Percentiles rank a stretch among this genome's conserved stretches.
Evolutionary conservation across 2,797 vertebrate species (phyloP).

Genomic region (Myotis planiceps): DNA sequence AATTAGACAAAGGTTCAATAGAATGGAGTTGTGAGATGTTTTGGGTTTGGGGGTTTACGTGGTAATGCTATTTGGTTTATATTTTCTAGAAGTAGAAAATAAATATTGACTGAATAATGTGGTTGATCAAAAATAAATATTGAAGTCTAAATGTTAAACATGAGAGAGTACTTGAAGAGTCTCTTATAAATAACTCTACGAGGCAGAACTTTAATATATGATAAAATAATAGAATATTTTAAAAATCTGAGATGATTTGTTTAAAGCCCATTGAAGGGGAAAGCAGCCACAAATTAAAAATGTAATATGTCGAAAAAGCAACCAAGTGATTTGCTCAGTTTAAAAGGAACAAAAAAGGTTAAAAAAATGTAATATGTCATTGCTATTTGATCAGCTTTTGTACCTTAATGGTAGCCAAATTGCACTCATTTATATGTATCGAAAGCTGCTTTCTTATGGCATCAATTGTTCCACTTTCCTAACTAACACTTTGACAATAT

Average conservation of each 20-base stretch:
- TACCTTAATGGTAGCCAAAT: background rate
- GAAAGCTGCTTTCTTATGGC: slow-evolving; percentile 25
- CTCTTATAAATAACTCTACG: slow-evolving; percentile 37
- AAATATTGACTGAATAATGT: background rate
- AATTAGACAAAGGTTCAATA: background rate
- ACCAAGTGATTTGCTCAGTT: too few relatives aligned
- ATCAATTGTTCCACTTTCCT: slow-evolving; percentile 2
- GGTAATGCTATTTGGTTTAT: slow-evolving; percentile 20
- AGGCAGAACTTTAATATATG: background rate
- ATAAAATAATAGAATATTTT: slow-evolving; percentile 40
- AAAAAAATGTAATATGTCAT: background rate
- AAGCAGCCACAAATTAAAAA: background rate
- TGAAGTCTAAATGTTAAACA: slow-evolving; percentile 32
- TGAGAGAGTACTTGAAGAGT: slow-evolving; percentile 32
- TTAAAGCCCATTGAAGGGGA: slow-evolving; percentile 19
- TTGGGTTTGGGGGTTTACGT: slow-evolving; percentile 10
- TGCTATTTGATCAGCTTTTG: slow-evolving; percentile 8
- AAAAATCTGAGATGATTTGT: slow-evolving; percentile 24
- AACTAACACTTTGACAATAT: background rate
- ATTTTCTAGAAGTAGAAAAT: slow-evolving; percentile 60
- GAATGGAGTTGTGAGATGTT: background rate
- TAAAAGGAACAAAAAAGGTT: too few relatives aligned
- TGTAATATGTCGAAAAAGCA: background rate
- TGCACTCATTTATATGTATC: background rate
- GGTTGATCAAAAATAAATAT: slow-evolving; percentile 40